These are phyloP conservation scores for Cosmopolites sordidus DNA, from an alignment of 2,888 invertebrate genomes.

Conservation along the genomic window DNA sequence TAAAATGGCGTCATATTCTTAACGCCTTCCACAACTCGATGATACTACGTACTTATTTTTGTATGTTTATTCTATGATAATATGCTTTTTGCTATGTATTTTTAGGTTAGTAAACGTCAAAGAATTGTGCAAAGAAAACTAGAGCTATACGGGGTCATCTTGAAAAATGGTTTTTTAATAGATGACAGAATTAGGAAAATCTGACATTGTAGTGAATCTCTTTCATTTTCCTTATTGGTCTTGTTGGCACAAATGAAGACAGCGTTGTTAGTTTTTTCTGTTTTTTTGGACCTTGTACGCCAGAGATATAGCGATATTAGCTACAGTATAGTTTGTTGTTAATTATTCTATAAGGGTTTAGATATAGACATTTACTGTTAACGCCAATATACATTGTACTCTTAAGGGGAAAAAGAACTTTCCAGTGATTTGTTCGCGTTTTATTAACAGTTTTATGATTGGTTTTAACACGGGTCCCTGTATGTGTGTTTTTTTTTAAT, in stretches of 20 bases:
- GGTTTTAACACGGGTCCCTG: neutral
- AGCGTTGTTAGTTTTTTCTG: neutral
- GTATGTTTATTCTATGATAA: constrained; percentile 6
- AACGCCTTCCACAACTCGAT: too few relatives aligned
- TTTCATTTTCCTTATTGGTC: neutral
- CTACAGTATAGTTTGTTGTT: constrained; percentile 42
- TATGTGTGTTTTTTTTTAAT: neutral
- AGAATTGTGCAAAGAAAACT: constrained; percentile 11
- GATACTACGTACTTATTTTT: constrained; percentile 14
- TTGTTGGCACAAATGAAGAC: constrained; percentile 1
- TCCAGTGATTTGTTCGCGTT: neutral
- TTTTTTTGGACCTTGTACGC: constrained; percentile 2
- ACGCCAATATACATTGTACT: constrained; percentile 15
- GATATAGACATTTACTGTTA: constrained; percentile 21
- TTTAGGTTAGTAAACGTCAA: neutral
- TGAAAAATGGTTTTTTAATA: neutral
- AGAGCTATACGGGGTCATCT: constrained; percentile 2
- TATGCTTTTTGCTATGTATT: constrained; percentile 1
- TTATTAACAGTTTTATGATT: neutral
- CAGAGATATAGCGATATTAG: constrained; percentile 15
- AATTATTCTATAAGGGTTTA: constrained; percentile 46
- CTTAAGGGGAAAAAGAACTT: neutral
- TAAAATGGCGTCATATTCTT: too few relatives aligned
- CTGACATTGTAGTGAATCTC: too few relatives aligned
- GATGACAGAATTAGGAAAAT: too few relatives aligned